Conservation (phyloP, 2,888 invertebrate genomes). For the Epistrophella euchroma region DNA sequence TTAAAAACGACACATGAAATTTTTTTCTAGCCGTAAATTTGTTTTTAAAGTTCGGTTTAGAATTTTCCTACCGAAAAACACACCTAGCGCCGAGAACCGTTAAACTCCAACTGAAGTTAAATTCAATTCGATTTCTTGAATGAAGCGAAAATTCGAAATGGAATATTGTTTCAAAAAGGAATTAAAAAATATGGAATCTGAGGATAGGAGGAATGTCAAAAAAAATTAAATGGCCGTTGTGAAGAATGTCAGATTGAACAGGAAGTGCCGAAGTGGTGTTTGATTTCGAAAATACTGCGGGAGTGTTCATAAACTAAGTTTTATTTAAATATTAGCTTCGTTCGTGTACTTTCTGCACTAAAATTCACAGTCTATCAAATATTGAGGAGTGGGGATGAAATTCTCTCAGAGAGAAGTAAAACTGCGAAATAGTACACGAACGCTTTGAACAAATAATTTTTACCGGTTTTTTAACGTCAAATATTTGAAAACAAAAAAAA, state of each 20-base stretch:
- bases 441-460: too few species aligned
- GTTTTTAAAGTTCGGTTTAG: neutral
- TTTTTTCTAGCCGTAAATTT: neutral
- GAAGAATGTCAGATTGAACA: constrained; percentile 1
- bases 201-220: constrained; percentile 44
- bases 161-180: constrained; percentile 20
- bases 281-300: neutral
- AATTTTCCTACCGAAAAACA: constrained; percentile 15
- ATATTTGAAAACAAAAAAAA: too few species aligned
- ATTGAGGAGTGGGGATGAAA: too few species aligned
- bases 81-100: constrained; percentile 60
- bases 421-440: too few species aligned
- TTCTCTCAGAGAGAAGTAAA: too few species aligned
- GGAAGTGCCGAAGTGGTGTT: neutral
- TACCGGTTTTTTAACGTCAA: too few species aligned
- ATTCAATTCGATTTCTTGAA: constrained; percentile 58
- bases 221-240: neutral
- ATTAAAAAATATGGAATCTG: constrained; percentile 27
- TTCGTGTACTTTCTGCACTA: too few species aligned
- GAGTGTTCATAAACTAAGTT: constrained; percentile 24
- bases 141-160: constrained; percentile 42
- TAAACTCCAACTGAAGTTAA: constrained; percentile 69
- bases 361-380: too few species aligned
- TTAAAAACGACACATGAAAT: constrained; percentile 4
- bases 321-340: too few species aligned